Base-by-base conservation (phyloP, 2,113 vertebrate species). In the Sander vitreus region DNA sequence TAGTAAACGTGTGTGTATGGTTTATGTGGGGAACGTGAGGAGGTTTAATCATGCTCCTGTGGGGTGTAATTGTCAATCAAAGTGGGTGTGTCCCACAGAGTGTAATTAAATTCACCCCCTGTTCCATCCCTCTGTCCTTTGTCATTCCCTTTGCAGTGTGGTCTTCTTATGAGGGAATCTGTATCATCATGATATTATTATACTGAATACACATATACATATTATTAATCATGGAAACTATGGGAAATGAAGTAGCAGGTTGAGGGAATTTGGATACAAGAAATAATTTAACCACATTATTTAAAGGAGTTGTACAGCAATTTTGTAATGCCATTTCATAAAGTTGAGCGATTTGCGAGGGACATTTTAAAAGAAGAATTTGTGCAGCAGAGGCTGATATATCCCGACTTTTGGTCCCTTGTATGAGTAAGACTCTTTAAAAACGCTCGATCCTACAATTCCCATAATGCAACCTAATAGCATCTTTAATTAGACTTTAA, bases 1-100 rank as follows among this genome's bases (percentile, higher is more conserved):
- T 87, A 86, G 78, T 68, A 73, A 85, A 81, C 39, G 69, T 80
- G 81, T 6, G 86, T 83, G 73, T 57, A 23, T 72, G 80, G 80
- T 81, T 88, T 81, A 83, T 84, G 79, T 1, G 8, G 50, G 50
- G 69, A 67, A 76, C 67, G 74, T 75, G 83, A 85, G 80, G 39
- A 23, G 82, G 57, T 93, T 91, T 93, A 93, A 92, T 93, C 81
- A 84, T 65, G 59, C 88, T 89, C 89, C 77, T 87, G 91, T 85
- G 83, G 78, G 76, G 85, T 85, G 84, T 91, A 92, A 92, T 91
- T 90, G 91, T 88, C 87, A 89, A 84, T 93, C 88, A 91, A 86
- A 90, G 85, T 87, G 81, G 89, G 54, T 23, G 88, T 89, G 80
- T 89, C 87, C 70, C 57, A 59, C 76, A 62, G 64, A 87, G 80